Percentiles rank a stretch among this genome's conserved stretches.
phyloP scores from a whole-genome alignment of 1,140 invertebrate species.

The Diprion similis region DNA sequence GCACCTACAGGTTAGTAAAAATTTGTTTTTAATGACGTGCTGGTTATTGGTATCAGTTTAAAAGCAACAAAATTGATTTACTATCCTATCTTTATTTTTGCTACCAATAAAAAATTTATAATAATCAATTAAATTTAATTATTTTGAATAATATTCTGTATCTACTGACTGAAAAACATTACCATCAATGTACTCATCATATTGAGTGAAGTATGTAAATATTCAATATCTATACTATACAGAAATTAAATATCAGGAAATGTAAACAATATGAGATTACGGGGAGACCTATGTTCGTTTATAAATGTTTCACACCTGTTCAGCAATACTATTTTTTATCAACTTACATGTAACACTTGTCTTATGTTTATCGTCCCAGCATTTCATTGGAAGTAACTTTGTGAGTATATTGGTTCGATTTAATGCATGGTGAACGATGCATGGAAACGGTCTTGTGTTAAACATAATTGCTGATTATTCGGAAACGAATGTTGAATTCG shows the following conservation, averaged over 20 bases:
- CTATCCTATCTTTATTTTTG: not conserved
- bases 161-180: too few relatives aligned
- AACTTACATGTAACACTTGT: not conserved
- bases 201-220: too few relatives aligned
- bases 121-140: not conserved
- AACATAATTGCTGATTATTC: conserved; percentile 3
- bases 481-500: conserved; percentile 17
- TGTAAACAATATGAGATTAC: too few relatives aligned
- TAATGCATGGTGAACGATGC: conserved; percentile 6
- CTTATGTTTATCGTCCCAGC: conserved; percentile 36
- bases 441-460: not conserved
- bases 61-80: not conserved
- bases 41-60: not conserved
- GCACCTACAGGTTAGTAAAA: conserved; percentile 48
- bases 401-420: conserved; percentile 47
- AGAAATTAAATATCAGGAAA: too few relatives aligned
- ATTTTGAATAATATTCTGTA: too few relatives aligned
- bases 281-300: too few relatives aligned
- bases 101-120: not conserved
- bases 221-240: too few relatives aligned
- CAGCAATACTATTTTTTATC: too few relatives aligned
- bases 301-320: too few relatives aligned
- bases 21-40: not conserved
- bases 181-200: too few relatives aligned
- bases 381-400: conserved; percentile 62